phyloP scores from a whole-genome alignment of 2,888 invertebrate genomes.

The Dermolepida albohirtum region DNA sequence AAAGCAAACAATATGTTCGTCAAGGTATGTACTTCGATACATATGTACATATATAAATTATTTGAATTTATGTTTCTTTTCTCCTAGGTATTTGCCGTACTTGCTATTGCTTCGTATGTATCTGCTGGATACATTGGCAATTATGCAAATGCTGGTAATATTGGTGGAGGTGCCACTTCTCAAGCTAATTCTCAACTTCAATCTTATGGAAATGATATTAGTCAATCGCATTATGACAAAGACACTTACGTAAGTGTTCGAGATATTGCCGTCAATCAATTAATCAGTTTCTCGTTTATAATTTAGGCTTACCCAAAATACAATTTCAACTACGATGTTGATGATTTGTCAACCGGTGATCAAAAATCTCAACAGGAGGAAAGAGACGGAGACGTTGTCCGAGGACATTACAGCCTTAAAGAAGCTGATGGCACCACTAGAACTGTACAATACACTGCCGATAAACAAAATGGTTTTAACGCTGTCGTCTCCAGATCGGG shows the following conservation, averaged over 20 bases:
- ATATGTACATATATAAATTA: background rate
- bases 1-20: conserved; percentile 11
- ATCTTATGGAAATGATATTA: conserved; percentile 14
- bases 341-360: conserved; percentile 40
- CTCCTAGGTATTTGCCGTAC: conserved; percentile 1
- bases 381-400: conserved; percentile 34
- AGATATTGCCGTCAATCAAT: no score
- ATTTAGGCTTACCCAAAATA: conserved; percentile 46
- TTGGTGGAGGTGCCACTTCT: conserved; percentile 24
- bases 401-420: conserved; percentile 38
- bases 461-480: conserved; percentile 42
- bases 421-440: conserved; percentile 42
- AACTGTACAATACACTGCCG: conserved; percentile 40
- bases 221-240: background rate
- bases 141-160: conserved; percentile 9
- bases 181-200: conserved; percentile 17
- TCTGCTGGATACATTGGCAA: conserved; percentile 30
- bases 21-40: conserved; percentile 7
- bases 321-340: conserved; percentile 40
- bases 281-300: no score
- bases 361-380: conserved; percentile 40
- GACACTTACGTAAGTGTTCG: background rate
- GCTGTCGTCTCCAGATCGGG: conserved; percentile 37
- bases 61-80: background rate
- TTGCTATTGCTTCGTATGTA: conserved; percentile 24